phyloP scores from a whole-genome alignment of 2,797 vertebrate species.

The Hoplostethus mediterraneus region DNA sequence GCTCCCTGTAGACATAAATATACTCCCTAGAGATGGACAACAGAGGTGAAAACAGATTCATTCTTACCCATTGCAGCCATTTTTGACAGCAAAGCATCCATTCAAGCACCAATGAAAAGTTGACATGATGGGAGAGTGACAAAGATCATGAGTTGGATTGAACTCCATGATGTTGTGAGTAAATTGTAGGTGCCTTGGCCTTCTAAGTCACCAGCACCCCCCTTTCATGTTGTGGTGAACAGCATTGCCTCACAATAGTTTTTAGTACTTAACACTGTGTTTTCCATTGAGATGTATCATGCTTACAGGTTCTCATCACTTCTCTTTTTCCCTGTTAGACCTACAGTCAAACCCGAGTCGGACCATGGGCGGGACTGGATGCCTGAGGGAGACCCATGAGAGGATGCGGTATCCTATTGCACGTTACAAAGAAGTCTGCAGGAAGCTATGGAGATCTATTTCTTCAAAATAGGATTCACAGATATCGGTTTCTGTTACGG shows the following conservation, averaged over 20 bases:
- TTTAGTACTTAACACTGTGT: too few relatives aligned
- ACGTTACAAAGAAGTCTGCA: conserved; percentile 40
- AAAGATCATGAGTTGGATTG: too few relatives aligned
- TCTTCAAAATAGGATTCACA: conserved; percentile 56
- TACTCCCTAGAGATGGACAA: conserved; percentile 9
- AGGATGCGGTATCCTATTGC: conserved; percentile 64
- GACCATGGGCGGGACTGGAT: conserved; percentile 32
- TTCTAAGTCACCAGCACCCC: too few relatives aligned
- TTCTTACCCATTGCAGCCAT: conserved; percentile 34
- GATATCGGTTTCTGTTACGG: conserved; percentile 40
- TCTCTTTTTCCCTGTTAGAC: conserved; percentile 21
- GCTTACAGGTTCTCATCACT: too few relatives aligned
- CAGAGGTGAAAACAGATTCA: conserved; percentile 30
- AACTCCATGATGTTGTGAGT: too few relatives aligned
- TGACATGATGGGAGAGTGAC: too few relatives aligned
- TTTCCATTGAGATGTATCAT: too few relatives aligned
- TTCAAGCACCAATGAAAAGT: too few relatives aligned
- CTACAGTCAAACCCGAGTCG: conserved; percentile 24
- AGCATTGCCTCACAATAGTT: too few relatives aligned
- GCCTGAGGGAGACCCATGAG: conserved; percentile 47
- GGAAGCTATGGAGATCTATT: conserved; percentile 47
- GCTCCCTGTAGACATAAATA: conserved; percentile 11
- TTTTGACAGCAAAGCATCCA: neutral
- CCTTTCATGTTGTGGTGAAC: too few relatives aligned
- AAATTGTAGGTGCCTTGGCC: too few relatives aligned